Evolutionary conservation across 2,113 vertebrate species (phyloP).

Genomic region (Glareola pratincola): DNA sequence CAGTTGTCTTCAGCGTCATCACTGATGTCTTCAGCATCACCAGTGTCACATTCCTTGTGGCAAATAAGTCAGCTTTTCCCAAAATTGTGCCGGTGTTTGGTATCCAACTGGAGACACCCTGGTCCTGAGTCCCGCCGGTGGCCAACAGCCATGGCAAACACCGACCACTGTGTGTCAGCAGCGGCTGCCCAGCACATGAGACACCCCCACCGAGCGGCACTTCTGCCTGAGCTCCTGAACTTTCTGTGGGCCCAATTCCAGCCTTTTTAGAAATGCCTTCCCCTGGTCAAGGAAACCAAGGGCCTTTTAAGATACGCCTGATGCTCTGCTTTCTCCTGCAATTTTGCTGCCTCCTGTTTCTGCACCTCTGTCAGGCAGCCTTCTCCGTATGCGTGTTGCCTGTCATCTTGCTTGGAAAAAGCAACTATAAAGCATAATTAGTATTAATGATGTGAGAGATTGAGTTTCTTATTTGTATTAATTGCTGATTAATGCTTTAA

Average conservation of each 20-base stretch:
- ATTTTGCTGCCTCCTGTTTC: slow-evolving; percentile 63
- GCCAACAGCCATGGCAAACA: not conserved
- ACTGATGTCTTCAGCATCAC: not conserved
- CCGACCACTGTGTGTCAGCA: fast-evolving
- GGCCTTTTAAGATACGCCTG: slow-evolving; percentile 39
- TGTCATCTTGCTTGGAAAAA: slow-evolving; percentile 68
- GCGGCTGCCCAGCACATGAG: not conserved
- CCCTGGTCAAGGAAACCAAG: not conserved
- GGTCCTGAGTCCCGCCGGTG: not conserved
- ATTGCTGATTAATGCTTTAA: slow-evolving; percentile 74
- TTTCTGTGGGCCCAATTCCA: not conserved
- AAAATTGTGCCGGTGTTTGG: not conserved
- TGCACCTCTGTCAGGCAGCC: slow-evolving; percentile 63
- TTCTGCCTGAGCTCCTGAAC: not conserved
- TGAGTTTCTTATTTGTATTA: slow-evolving; percentile 70
- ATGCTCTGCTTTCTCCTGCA: slow-evolving; percentile 33
- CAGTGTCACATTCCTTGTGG: not conserved
- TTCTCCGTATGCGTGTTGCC: slow-evolving; percentile 71
- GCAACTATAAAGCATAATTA: slow-evolving; percentile 71
- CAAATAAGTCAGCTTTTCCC: not conserved
- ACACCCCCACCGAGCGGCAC: not conserved
- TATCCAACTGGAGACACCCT: not conserved
- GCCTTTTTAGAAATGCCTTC: not conserved
- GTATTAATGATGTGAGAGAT: slow-evolving; percentile 68
- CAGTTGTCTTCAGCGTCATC: not conserved